Conservation (phyloP, 2,888 invertebrate genomes). For the Agonopterix subpropinquella region DNA sequence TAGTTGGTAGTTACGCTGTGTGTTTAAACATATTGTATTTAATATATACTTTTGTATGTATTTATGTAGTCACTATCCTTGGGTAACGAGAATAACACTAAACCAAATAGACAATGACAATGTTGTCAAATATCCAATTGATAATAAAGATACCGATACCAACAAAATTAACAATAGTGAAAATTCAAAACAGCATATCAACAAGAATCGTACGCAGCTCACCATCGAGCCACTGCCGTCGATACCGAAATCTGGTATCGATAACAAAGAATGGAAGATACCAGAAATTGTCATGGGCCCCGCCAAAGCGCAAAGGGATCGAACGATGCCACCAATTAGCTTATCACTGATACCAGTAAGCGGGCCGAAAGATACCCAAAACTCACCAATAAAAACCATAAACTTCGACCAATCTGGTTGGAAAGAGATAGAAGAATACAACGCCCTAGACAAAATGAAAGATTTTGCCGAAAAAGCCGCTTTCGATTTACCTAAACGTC, state of each 20-base stretch:
- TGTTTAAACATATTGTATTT: slow-evolving; percentile 38
- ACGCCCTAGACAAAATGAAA: slow-evolving; percentile 70
- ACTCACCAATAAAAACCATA: slow-evolving; percentile 50
- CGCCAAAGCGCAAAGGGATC: slow-evolving; percentile 46
- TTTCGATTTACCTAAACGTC: slow-evolving; percentile 57
- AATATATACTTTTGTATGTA: slow-evolving; percentile 28
- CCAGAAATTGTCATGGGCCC: slow-evolving; percentile 55
- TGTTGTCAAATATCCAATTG: slow-evolving; percentile 72
- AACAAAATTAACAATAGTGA: slow-evolving; percentile 29
- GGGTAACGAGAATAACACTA: slow-evolving; percentile 20
- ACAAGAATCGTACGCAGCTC: slow-evolving; percentile 67
- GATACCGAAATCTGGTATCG: slow-evolving; percentile 34
- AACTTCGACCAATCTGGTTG: slow-evolving; percentile 53
- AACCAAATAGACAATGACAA: slow-evolving; percentile 43
- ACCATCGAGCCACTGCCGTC: slow-evolving; percentile 63
- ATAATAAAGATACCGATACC: slow-evolving; percentile 53
- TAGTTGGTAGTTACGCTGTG: slow-evolving; percentile 59
- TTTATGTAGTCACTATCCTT: slow-evolving; percentile 23
- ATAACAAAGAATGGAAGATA: slow-evolving; percentile 48
- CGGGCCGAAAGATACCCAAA: slow-evolving; percentile 45
- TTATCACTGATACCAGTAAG: slow-evolving; percentile 64
- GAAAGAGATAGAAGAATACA: slow-evolving; percentile 58
- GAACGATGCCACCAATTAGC: slow-evolving; percentile 65
- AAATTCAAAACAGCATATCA: slow-evolving; percentile 69
- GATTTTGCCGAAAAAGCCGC: slow-evolving; percentile 69